Base-by-base conservation (phyloP, 2,797 vertebrate genomes). In the Acipenser ruthenus region DNA sequence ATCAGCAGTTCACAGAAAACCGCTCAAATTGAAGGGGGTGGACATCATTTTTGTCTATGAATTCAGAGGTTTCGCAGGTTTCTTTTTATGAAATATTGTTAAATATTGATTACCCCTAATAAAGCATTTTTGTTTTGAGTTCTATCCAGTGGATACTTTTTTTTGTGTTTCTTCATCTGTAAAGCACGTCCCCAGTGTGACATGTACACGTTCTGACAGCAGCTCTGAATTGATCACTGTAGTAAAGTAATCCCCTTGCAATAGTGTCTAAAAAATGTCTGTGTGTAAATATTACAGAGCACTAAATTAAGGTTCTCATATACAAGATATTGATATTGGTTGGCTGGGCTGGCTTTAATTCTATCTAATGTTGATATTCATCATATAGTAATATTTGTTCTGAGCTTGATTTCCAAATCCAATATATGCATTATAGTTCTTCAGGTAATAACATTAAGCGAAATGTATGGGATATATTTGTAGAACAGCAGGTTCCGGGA, bases 361-460 rank as follows among this genome's bases (percentile, higher is more conserved):
- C 70, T 11, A 1, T 15, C 66, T 72, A 75, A 77, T 75, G 68
- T 72, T 71, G 71, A 68, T 69, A 68, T 74, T 73, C 64, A 73
- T 76, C 73, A 74, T 60, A 10, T 49, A 51, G 65, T 72, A 74
- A 73, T 74, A 70, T 75, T 70, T 66, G 49, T 69, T 62, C 65
- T 49, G 69, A 70, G 70, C 69, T 65, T 15, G 68, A 74, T 77
- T 71, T 67, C 64, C 71, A 68, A 73, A 74, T 77, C 75, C 75
- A 77, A 75, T 75, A 72, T 71, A 61, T 64, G 67, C 61, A 68
- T 68, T 75, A 67, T 66, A 69, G 74, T 79, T 80, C 79, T 81
- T 83, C 79, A 62, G 78, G 81, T 81, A 81, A 75, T 76, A 78
- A 77, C 80, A 77, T 72, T 68, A 72, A 77, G 69, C 71, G 74